phyloP scores from a whole-genome alignment of 2,888 invertebrate genomes.

The Creontiades dilutus region DNA sequence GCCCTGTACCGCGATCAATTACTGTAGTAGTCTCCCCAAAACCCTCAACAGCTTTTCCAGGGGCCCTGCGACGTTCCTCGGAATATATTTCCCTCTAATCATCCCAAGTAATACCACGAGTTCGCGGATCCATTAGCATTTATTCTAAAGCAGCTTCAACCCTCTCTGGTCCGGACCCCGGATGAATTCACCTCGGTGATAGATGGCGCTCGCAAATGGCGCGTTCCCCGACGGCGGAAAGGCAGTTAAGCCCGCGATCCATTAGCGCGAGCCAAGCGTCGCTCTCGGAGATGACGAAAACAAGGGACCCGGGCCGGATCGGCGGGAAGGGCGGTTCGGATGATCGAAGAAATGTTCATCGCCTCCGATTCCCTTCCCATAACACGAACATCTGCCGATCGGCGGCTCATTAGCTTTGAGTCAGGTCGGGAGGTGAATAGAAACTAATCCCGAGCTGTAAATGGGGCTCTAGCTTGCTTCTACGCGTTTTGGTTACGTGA shows the following conservation, averaged over 20 bases:
- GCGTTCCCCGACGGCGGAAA: background rate
- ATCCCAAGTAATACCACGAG: conserved; percentile 19
- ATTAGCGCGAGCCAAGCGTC: background rate
- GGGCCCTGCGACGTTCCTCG: background rate
- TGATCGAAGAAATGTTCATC: background rate
- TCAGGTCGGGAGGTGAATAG: background rate
- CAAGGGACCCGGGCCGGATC: background rate
- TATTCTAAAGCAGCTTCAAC: background rate
- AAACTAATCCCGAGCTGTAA: conserved; percentile 8
- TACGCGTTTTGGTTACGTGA: background rate
- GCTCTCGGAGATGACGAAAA: conserved; percentile 15
- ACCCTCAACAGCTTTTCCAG: conserved; percentile 18
- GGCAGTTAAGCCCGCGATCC: conserved; percentile 26
- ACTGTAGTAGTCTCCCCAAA: background rate
- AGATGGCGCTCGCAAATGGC: conserved; percentile 13
- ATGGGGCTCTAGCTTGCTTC: background rate
- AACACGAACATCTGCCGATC: conserved; percentile 6
- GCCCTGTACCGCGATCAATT: too few species aligned
- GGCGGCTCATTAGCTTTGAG: conserved; percentile 33
- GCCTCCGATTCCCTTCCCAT: background rate
- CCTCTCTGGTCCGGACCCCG: background rate
- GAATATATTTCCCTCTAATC: conserved; percentile 38
- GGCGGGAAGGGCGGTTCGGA: background rate
- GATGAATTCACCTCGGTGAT: conserved; percentile 3
- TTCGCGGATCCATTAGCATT: conserved; percentile 30